Conservation (phyloP, 2,797 vertebrate genomes). For the Nothura maculosa region DNA sequence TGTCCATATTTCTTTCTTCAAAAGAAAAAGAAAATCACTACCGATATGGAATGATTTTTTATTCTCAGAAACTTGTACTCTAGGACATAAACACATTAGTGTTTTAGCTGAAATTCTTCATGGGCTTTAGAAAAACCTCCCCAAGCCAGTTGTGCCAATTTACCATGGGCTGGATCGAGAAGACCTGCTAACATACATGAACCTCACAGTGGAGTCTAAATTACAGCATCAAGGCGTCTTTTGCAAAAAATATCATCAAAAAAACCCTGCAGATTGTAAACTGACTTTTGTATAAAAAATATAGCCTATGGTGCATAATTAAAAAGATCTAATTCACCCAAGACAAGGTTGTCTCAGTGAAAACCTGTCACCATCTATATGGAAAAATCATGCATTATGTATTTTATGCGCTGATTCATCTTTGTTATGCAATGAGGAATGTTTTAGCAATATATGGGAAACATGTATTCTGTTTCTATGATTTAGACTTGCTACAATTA, state of each 20-base stretch:
- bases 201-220: background rate
- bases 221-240: background rate
- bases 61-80: background rate
- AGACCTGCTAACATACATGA: background rate
- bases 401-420: slow-evolving; percentile 22
- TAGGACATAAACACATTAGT: background rate
- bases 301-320: slow-evolving; percentile 22
- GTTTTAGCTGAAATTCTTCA: background rate
- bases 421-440: slow-evolving; percentile 42
- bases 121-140: background rate
- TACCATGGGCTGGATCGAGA: background rate
- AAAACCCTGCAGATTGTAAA: background rate
- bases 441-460: slow-evolving; percentile 40
- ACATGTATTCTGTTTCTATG: background rate
- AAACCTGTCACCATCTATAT: slow-evolving; percentile 41
- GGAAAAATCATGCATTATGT: slow-evolving; percentile 51
- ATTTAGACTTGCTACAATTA: slow-evolving; percentile 46
- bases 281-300: background rate
- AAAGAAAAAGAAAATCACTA: background rate
- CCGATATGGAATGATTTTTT: background rate
- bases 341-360: background rate
- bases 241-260: background rate
- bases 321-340: slow-evolving; percentile 46
- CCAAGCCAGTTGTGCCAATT: too few relatives aligned
- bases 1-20: background rate